Evolutionary conservation across 2,888 invertebrate genomes (phyloP).

Genomic region (Glaucopsyche alexis): DNA sequence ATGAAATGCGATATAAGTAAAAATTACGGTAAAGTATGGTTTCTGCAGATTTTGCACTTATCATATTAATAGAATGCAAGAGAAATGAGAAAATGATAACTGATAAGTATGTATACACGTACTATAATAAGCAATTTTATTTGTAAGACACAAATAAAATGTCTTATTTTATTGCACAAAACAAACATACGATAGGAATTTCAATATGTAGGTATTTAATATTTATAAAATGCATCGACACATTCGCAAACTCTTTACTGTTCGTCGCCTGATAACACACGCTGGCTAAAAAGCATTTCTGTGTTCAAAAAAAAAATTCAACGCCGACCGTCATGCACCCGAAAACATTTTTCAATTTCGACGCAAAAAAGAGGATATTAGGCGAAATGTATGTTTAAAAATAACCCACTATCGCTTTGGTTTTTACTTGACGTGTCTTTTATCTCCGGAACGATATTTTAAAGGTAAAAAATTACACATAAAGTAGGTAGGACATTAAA

Average conservation of each 20-base stretch:
- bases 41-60: background rate
- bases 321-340: conserved; percentile 59
- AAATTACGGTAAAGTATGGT: background rate
- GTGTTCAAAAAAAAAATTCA: conserved; percentile 62
- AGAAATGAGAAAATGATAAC: background rate
- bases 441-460: conserved; percentile 46
- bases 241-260: conserved; percentile 56
- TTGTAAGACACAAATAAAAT: background rate
- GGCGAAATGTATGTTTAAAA: conserved; percentile 47
- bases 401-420: conserved; percentile 42
- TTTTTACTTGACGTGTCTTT: conserved; percentile 41
- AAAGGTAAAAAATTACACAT: conserved; percentile 40
- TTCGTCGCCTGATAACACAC: conserved; percentile 65
- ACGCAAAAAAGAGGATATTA: conserved; percentile 48
- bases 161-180: background rate
- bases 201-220: conserved; percentile 51
- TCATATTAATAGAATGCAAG: background rate
- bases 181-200: conserved; percentile 45
- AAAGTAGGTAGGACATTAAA: conserved; percentile 51
- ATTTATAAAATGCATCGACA: conserved; percentile 47
- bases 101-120: background rate
- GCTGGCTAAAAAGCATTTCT: conserved; percentile 77
- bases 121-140: too few species aligned
- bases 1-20: background rate
- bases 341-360: conserved; percentile 71